A percentile compares a stretch with the other conserved stretches of the same genome.
Conservation (phyloP, 2,113 vertebrate genomes). For the Psephotus haematonotus region DNA sequence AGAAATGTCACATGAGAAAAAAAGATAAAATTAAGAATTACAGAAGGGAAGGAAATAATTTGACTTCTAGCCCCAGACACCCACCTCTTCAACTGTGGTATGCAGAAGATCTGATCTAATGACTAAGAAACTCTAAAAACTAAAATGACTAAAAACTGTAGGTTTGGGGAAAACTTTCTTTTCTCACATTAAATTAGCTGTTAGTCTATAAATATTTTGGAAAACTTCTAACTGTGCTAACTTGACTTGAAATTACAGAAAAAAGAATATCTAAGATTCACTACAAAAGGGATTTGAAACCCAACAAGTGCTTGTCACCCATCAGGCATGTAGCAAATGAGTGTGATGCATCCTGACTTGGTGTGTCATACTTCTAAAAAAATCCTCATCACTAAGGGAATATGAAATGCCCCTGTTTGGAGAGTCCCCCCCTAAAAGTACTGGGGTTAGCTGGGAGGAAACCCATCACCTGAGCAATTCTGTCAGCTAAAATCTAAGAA, state of each 20-base stretch:
- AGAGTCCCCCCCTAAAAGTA: background rate
- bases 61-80: background rate
- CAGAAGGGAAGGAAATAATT: background rate
- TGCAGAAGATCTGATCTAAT: background rate
- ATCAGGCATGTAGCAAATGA: rapidly evolving
- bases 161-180: background rate
- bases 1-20: background rate
- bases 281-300: background rate
- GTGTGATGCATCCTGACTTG: background rate
- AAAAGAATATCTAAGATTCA: background rate
- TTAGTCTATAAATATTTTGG: background rate
- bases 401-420: background rate
- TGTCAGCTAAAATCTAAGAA: background rate
- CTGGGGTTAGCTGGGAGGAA: background rate
- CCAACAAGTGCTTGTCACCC: background rate
- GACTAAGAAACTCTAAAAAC: background rate
- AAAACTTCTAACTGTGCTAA: background rate
- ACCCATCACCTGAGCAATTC: background rate
- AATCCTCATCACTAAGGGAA: background rate
- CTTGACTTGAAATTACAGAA: background rate
- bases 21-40: background rate
- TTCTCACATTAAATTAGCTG: background rate
- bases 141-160: background rate
- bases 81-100: background rate
- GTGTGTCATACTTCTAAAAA: background rate